These are phyloP conservation scores for Crotalus helleri DNA, from an alignment of 2,113 vertebrate species.

Conservation along the genomic window DNA sequence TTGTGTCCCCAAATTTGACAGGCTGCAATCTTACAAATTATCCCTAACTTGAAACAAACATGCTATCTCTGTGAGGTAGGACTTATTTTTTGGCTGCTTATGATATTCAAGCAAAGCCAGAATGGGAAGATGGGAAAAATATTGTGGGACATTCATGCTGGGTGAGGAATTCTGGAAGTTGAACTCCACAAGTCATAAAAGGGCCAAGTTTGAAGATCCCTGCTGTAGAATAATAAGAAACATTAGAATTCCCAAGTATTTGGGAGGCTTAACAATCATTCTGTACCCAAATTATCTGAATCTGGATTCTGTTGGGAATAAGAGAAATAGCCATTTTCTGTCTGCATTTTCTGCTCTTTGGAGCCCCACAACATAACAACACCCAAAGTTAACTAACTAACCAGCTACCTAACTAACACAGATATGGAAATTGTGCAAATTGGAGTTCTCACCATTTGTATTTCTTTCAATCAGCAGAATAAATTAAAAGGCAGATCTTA, in stretches of 20 bases:
- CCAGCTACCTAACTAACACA: neutral
- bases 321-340: neutral
- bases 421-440: neutral
- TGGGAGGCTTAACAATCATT: neutral
- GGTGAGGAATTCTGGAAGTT: too few relatives aligned
- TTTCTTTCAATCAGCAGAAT: neutral
- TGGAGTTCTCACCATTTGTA: neutral
- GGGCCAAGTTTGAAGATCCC: too few relatives aligned
- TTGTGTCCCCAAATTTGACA: constrained; percentile 37
- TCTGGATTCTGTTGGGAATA: neutral
- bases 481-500: neutral
- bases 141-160: too few relatives aligned
- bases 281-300: neutral
- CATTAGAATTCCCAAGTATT: neutral
- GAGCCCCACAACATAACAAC: neutral
- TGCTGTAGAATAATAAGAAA: neutral
- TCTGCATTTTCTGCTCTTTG: neutral
- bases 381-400: neutral
- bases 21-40: constrained; percentile 25
- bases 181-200: too few relatives aligned
- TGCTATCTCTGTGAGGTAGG: constrained; percentile 22
- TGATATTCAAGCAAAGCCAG: neutral
- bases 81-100: neutral
- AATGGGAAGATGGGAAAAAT: neutral
- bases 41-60: constrained; percentile 37